phyloP scores from a whole-genome alignment of 2,888 invertebrate genomes.

The Morpho helenor region DNA sequence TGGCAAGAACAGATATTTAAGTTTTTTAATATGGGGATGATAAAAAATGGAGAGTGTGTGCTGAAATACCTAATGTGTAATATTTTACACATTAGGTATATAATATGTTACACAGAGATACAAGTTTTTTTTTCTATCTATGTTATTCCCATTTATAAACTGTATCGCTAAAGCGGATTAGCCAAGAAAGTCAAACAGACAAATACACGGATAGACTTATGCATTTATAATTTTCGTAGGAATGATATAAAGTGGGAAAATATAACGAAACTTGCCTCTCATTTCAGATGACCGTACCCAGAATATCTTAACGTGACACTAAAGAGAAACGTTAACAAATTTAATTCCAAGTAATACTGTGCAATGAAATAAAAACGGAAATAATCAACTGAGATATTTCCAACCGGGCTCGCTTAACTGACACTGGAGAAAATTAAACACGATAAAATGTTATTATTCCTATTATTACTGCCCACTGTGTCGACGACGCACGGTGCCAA shows the following conservation, averaged over 20 bases:
- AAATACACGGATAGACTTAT: no score
- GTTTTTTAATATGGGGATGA: no score
- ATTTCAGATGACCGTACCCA: slow-evolving; percentile 8
- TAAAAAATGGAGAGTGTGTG: no score
- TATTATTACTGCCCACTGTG: slow-evolving; percentile 18
- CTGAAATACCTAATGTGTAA: no score
- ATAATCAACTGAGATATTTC: slow-evolving; percentile 22
- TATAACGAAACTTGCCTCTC: background rate
- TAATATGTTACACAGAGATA: no score
- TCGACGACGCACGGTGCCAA: slow-evolving; percentile 8
- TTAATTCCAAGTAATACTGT: slow-evolving; percentile 25
- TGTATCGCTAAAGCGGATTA: no score
- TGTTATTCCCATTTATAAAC: no score
- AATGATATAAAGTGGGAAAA: background rate
- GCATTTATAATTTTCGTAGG: no score
- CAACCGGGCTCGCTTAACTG: slow-evolving; percentile 10
- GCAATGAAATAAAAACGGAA: slow-evolving; percentile 25
- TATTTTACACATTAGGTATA: no score
- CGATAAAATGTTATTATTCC: slow-evolving; percentile 32
- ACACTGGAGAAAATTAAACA: slow-evolving; percentile 32
- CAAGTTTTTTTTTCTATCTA: no score
- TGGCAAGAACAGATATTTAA: no score
- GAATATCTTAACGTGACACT: background rate
- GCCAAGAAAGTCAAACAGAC: no score
- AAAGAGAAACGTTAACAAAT: slow-evolving; percentile 22